A percentile compares a stretch with the other conserved stretches of the same genome.
phyloP scores from a whole-genome alignment of 1,140 invertebrate genomes.

The Drosophila pseudoananassae region DNA sequence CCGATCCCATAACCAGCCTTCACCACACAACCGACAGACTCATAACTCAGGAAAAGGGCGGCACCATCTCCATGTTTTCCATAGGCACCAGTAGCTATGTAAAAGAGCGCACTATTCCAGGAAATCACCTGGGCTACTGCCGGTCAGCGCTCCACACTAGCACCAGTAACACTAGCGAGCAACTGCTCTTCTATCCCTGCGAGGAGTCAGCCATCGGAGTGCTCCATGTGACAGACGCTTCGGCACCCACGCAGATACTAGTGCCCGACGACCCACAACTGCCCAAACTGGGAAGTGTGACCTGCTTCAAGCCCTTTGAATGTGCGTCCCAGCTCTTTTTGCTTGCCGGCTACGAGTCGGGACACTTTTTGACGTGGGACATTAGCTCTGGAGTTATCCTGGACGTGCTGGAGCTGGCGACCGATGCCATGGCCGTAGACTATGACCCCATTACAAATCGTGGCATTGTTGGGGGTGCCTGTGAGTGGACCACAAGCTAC shows the following conservation, averaged over 20 bases:
- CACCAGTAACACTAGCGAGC: conserved; percentile 84
- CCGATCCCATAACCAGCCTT: conserved; percentile 70
- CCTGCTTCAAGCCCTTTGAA: conserved; percentile 87
- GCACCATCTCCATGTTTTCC: conserved; percentile 88
- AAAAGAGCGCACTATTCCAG: conserved; percentile 85
- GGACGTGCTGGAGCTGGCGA: conserved; percentile 85
- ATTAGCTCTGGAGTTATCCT: conserved; percentile 86
- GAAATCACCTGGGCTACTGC: conserved; percentile 88
- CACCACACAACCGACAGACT: conserved; percentile 84
- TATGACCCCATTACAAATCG: conserved; percentile 87
- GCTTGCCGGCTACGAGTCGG: conserved; percentile 88
- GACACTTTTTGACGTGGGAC: conserved; percentile 89
- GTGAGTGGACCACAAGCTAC: conserved; percentile 84
- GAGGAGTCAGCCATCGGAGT: conserved; percentile 87
- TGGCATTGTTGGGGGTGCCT: conserved; percentile 87
- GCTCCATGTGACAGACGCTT: conserved; percentile 86
- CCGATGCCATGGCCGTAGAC: conserved; percentile 89
- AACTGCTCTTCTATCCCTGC: conserved; percentile 88
- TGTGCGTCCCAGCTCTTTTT: conserved; percentile 85
- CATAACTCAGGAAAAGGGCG: conserved; percentile 89
- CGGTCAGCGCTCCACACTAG: conserved; percentile 86
- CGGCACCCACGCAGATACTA: conserved; percentile 85
- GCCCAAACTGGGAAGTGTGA: conserved; percentile 86
- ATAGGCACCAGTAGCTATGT: conserved; percentile 87
- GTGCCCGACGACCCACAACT: conserved; percentile 78